Percentiles rank a stretch among this genome's conserved stretches.
phyloP scores from a whole-genome alignment of 2,888 invertebrate species.

The Platycheirus rosarum region DNA sequence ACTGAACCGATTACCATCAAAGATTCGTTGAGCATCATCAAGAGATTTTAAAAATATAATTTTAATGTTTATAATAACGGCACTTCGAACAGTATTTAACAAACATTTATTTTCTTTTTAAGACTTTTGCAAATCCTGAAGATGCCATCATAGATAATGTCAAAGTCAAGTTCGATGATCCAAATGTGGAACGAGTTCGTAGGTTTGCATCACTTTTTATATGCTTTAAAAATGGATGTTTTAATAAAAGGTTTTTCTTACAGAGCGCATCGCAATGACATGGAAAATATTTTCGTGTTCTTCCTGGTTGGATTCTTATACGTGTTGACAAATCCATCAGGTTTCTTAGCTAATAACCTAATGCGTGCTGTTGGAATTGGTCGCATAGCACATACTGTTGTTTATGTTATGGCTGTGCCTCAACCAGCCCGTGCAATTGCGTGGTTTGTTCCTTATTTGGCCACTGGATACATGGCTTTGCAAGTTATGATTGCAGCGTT shows the following conservation, averaged over 20 bases:
- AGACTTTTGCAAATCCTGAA: conserved; percentile 84
- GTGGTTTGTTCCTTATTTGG: conserved; percentile 81
- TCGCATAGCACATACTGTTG: conserved; percentile 84
- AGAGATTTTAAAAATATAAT: too few relatives aligned
- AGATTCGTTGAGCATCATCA: too few relatives aligned
- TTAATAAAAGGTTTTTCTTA: conserved; percentile 37
- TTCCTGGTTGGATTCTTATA: conserved; percentile 84
- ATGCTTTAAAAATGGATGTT: background rate
- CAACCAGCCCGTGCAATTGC: conserved; percentile 84
- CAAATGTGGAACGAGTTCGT: conserved; percentile 83
- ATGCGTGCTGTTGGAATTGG: conserved; percentile 84
- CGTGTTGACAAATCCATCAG: conserved; percentile 83
- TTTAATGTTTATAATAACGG: too few relatives aligned
- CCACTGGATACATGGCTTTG: conserved; percentile 83
- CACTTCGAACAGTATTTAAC: background rate
- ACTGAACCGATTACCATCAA: too few relatives aligned
- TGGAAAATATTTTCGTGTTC: conserved; percentile 85
- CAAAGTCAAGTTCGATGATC: conserved; percentile 80
- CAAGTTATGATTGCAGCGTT: conserved; percentile 77
- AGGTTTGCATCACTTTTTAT: conserved; percentile 64
- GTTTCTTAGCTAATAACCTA: conserved; percentile 83
- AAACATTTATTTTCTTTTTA: conserved; percentile 10
- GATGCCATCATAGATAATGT: conserved; percentile 78
- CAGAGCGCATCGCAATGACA: conserved; percentile 86
- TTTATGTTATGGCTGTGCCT: conserved; percentile 84